Base-by-base conservation (phyloP, 2,888 invertebrate species). In the Cataglyphis altisquamis region DNA sequence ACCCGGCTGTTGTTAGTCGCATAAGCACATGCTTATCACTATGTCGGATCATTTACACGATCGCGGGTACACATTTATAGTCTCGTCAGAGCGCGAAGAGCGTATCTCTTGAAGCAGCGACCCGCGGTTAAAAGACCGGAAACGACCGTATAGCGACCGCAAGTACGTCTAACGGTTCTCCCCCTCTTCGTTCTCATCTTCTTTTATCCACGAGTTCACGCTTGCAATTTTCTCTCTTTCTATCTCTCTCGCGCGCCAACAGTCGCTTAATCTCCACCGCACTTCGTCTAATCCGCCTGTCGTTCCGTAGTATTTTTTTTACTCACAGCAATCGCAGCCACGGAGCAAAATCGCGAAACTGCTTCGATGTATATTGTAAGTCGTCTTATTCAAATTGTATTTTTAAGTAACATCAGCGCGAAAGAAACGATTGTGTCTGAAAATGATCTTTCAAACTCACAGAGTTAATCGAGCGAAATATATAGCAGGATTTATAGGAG, bases 131-230 rank as follows among this genome's bases (percentile, higher is more conserved):
- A 90, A 90, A 91, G 90, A 90, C 90, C 92, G 92, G 92, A 92
- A 92, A 91, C 91, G 90, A 90, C 66, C 89, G 88, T 89, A 90
- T 84, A 88, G 85, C 88, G 87, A 83, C 89, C 90, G 88, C 88
- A 89, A 91, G 91, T 88, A 89, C 89, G 90, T 84, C 87, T 92
- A 92, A 91, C 92, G 91, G 92, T 91, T 84, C 77, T 82, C 77
- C 68, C 84, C 85, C 36, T 48, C 68, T 63, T 29, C 63, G 18
- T 64, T 52, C 52, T 77, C 73, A 32, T 70, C 82, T 73, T 68
- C 73, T 81, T 86, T 86, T 78, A 70, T 82, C 75, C 82, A 82
- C 80, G 70, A 87, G 86, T 86, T 88, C 84, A 77, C 82, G 84
- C 84, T 90, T 72, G 55, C 74, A 63, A 63, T 74, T 81, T 74